phyloP scores from a whole-genome alignment of 2,113 vertebrate species.

The Isichthys henryi region DNA sequence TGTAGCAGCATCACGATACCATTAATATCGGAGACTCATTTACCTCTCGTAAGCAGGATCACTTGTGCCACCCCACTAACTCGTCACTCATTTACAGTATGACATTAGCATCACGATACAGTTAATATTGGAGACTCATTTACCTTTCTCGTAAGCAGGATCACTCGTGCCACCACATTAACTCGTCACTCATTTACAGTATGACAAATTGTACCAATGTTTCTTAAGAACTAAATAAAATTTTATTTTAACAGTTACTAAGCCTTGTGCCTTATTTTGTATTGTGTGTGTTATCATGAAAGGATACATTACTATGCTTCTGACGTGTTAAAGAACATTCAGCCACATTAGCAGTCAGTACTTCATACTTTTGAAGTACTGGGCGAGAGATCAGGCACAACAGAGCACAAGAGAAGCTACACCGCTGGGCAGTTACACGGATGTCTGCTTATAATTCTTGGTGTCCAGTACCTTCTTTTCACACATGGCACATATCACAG shows the following conservation, averaged over 20 bases:
- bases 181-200: no score
- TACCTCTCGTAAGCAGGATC: slow-evolving; percentile 83
- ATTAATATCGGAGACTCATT: not conserved
- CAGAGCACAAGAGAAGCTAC: not conserved
- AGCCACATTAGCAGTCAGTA: not conserved
- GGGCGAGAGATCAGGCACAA: not conserved
- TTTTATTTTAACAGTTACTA: not conserved
- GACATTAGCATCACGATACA: no score
- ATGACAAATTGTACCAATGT: not conserved
- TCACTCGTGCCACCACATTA: no score
- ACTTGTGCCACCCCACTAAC: no score
- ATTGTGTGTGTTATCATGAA: not conserved
- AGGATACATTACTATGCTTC: not conserved
- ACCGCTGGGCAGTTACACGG: slow-evolving; percentile 63
- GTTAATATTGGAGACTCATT: no score
- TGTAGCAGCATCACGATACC: not conserved
- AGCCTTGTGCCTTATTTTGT: not conserved
- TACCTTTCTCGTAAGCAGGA: no score
- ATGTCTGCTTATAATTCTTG: slow-evolving; percentile 99
- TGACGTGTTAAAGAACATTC: not conserved
- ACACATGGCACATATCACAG: slow-evolving; percentile 93
- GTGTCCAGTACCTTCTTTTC: slow-evolving; percentile 96
- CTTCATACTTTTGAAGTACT: not conserved
- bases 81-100: no score
- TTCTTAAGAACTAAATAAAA: not conserved